Base-by-base conservation (phyloP, 2,113 vertebrate species). In the Stigmatopora argus region DNA sequence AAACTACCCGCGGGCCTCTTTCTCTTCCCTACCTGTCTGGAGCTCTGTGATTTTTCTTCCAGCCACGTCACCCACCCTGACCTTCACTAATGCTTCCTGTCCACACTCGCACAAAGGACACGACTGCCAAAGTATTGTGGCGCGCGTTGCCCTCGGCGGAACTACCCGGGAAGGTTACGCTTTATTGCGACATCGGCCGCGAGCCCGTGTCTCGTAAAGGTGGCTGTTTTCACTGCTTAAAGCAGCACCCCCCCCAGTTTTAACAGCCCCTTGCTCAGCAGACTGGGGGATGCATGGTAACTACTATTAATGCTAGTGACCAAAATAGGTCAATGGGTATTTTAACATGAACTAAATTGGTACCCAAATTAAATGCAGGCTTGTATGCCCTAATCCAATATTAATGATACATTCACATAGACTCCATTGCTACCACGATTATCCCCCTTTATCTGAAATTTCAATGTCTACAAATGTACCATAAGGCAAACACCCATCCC, bases 81-180 rank as follows among this genome's bases (percentile, higher is more conserved):
- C 81, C 83, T 60, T 51, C 23, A 17, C 74, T 85, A 85, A 84
- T 84, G 69, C 83, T 72, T 63, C 57, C 61, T 83, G 82, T 87
- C 73, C 56, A 77, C 70, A 78, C 63, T 64, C 38, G 57, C 44
- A n/a, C 51, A 71, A 73, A 64, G 13, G 48, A 55, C 71, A 65
- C 70, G 64, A 73, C 56, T 72, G 74, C 62, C 62, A 77, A 77
- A 75, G 79, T 77, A 72, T 59, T 61, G n/a, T 62, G 48, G 76
- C 73, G 64, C 70, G 65, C 57, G 60, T 73, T 78, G 69, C 75
- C 80, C 73, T 69, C 55, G 23, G 74, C 79, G 73, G 65, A 71
- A 17, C 71, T 19, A 70, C 73, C 73, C 1, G 12, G 48, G 66
- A 73, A 77, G 82, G 88, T 86, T 74, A 61, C 52, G 64, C 75